Conservation (phyloP, 2,113 vertebrate genomes). For the Heliornis fulica region DNA sequence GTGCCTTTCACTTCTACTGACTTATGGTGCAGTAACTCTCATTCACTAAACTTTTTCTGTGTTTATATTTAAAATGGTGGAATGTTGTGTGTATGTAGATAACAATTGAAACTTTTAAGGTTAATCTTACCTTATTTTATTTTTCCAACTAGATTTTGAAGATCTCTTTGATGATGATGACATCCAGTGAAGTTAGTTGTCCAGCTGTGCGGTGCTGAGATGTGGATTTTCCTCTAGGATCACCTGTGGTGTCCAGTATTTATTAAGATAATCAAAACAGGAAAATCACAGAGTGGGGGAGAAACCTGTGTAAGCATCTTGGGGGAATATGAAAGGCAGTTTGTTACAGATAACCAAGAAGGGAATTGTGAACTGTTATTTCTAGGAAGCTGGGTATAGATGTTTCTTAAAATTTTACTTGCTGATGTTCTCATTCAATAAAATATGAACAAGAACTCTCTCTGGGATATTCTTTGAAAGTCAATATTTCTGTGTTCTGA, state of each 20-base stretch:
- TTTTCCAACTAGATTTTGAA: conserved; percentile 82
- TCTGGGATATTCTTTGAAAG: neutral
- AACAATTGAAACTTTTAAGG: neutral
- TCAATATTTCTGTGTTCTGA: conserved; percentile 64
- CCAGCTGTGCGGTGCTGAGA: neutral
- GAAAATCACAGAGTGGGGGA: accelerated
- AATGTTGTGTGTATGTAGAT: neutral
- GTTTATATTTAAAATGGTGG: neutral
- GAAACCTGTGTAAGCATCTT: neutral
- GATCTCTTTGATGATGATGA: conserved; percentile 91
- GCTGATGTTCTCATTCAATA: conserved; percentile 67
- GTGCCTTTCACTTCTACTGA: neutral
- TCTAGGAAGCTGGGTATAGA: neutral
- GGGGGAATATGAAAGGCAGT: neutral
- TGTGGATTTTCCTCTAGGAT: conserved; percentile 8
- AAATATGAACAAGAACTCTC: conserved; percentile 29
- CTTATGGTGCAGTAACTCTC: neutral
- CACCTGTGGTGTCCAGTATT: neutral
- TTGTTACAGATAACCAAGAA: neutral
- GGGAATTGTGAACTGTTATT: neutral
- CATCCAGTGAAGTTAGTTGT: conserved; percentile 77
- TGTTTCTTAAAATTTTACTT: neutral
- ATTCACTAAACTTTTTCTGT: neutral
- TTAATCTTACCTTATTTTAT: conserved; percentile 19
- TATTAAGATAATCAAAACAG: neutral